These are phyloP conservation scores for Myotis myotis DNA, from an alignment of 2,797 vertebrate species.

Conservation along the genomic window DNA sequence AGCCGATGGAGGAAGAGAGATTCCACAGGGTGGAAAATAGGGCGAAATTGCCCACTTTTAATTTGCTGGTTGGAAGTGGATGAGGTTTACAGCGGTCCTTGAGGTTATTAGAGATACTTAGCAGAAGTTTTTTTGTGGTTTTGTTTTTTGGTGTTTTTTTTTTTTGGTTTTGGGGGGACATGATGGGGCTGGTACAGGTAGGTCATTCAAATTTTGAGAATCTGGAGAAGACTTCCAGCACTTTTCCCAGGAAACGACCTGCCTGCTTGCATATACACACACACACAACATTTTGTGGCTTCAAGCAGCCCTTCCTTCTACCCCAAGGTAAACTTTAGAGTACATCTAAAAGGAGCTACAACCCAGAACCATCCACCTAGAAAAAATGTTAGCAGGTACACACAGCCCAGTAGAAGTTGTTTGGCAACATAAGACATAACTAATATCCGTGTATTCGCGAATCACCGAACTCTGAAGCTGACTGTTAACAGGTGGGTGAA, in stretches of 20 bases:
- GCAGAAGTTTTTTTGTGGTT: not conserved
- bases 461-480: not conserved
- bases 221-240: not conserved
- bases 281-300: not conserved
- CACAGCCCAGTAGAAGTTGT: not conserved
- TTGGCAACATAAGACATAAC: not conserved
- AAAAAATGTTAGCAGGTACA: not conserved
- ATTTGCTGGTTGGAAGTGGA: not conserved
- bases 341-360: not conserved
- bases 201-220: not conserved
- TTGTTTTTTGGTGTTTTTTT: not conserved
- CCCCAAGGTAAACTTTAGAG: not conserved
- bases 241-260: not conserved
- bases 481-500: slow-evolving; percentile 59
- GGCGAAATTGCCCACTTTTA: not conserved
- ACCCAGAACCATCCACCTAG: not conserved
- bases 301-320: not conserved
- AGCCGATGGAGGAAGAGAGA: not conserved
- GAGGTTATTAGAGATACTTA: not conserved
- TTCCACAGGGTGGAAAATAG: not conserved
- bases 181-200: not conserved
- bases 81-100: not conserved
- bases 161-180: not conserved
- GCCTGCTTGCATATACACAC: not conserved
- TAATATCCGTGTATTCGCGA: not conserved